Conservation (phyloP, 2,113 vertebrate genomes). For the Gracilinanus agilis region DNA sequence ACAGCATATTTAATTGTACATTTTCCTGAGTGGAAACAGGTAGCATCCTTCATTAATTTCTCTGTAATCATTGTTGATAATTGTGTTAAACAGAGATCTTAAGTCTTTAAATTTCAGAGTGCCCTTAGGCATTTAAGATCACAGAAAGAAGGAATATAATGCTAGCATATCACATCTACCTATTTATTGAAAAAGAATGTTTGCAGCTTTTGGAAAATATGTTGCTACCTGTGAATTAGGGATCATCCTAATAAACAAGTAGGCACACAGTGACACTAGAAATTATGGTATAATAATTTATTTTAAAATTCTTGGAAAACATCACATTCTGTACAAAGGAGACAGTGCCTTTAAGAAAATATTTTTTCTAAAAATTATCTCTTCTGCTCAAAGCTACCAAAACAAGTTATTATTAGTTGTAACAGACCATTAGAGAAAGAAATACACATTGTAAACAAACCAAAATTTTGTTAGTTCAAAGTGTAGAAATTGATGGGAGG, state of each 20-base stretch:
- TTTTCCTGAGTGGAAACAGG: background rate
- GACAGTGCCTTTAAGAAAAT: background rate
- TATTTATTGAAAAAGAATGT: background rate
- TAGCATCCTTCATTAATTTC: background rate
- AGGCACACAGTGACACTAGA: background rate
- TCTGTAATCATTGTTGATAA: background rate
- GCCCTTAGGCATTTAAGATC: background rate
- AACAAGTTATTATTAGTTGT: background rate
- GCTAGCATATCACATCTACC: background rate
- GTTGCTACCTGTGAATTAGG: background rate
- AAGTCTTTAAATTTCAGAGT: background rate
- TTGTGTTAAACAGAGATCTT: background rate
- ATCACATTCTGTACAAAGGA: background rate
- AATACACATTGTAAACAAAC: conserved; percentile 43
- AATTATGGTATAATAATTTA: background rate
- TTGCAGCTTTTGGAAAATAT: background rate
- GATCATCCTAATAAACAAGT: background rate
- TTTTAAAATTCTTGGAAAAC: background rate
- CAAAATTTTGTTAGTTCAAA: background rate
- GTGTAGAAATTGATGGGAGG: background rate
- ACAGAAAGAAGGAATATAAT: background rate
- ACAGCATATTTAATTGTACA: background rate
- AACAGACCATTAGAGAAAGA: background rate
- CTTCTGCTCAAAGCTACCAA: background rate
- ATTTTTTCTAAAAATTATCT: background rate